These are phyloP conservation scores for Solenopsis invicta DNA, from an alignment of 1,140 invertebrate genomes.

Conservation along the genomic window DNA sequence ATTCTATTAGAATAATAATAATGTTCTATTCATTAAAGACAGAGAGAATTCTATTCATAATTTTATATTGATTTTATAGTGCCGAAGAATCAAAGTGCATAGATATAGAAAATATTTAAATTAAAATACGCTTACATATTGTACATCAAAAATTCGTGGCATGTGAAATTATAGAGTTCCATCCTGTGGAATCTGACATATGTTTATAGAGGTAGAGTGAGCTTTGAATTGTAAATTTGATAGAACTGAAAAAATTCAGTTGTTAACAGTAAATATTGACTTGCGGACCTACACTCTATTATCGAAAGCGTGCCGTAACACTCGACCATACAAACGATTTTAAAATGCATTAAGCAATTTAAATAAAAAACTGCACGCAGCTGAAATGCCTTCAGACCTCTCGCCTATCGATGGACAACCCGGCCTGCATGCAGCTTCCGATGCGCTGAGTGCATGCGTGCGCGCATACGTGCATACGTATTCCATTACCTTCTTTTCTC, in stretches of 20 bases:
- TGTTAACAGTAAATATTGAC: neutral
- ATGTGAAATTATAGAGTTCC: neutral
- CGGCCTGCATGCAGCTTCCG: neutral
- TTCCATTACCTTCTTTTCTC: conserved; percentile 1
- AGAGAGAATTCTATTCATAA: neutral
- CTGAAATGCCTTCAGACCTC: neutral
- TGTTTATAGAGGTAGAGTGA: neutral
- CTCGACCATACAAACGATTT: neutral
- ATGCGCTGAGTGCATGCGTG: too few species aligned
- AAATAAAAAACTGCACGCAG: neutral
- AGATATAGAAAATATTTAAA: neutral
- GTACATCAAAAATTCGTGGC: neutral
- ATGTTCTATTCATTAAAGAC: too few species aligned
- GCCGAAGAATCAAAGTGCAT: neutral
- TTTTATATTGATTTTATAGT: neutral
- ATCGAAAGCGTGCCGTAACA: neutral
- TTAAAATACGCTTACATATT: too few species aligned
- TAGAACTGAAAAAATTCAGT: neutral
- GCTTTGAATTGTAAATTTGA: neutral
- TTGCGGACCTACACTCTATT: neutral
- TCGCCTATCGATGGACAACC: neutral
- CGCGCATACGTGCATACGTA: neutral
- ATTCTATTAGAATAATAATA: too few species aligned
- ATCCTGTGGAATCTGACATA: neutral
- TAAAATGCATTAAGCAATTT: neutral